Conservation (phyloP, 2,797 vertebrate genomes). For the Mus spretus region DNA sequence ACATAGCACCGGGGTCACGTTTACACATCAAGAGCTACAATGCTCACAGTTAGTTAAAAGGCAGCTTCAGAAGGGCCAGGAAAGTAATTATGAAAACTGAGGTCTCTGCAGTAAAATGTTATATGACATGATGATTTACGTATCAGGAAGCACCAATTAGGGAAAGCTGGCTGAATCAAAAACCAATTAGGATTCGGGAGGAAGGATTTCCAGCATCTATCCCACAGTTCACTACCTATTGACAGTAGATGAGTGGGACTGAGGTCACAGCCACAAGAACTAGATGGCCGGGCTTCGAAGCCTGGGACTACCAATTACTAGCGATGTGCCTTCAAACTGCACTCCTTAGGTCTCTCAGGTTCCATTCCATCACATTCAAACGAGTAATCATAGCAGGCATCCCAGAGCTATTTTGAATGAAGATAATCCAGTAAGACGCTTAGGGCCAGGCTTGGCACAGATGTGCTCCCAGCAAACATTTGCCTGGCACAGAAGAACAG, state of each 20-base stretch:
- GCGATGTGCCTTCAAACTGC: constrained; percentile 15
- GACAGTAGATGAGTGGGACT: constrained; percentile 57
- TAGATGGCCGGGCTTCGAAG: neutral
- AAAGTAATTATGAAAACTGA: neutral
- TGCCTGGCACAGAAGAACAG: neutral
- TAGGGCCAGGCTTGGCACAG: constrained; percentile 26
- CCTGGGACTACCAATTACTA: neutral
- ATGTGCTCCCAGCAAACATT: neutral
- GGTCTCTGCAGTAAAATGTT: constrained; percentile 8
- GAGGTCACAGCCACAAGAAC: constrained; percentile 29
- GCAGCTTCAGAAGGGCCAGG: constrained; percentile 1
- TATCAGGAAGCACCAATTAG: constrained; percentile 27
- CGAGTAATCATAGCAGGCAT: neutral
- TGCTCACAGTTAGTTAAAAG: constrained; percentile 49
- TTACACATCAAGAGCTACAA: constrained; percentile 53
- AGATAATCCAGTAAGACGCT: constrained; percentile 68
- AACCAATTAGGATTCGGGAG: constrained; percentile 40
- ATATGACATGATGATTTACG: constrained; percentile 39
- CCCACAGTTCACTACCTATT: constrained; percentile 55
- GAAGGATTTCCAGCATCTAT: constrained; percentile 7
- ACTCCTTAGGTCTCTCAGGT: constrained; percentile 36
- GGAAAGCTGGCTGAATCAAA: constrained; percentile 17
- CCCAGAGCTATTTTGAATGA: constrained; percentile 56
- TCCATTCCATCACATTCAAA: constrained; percentile 37
- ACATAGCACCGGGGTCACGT: neutral